These are phyloP conservation scores for Spheniscus mendiculus DNA, from an alignment of 2,113 vertebrate species.

Conservation along the genomic window DNA sequence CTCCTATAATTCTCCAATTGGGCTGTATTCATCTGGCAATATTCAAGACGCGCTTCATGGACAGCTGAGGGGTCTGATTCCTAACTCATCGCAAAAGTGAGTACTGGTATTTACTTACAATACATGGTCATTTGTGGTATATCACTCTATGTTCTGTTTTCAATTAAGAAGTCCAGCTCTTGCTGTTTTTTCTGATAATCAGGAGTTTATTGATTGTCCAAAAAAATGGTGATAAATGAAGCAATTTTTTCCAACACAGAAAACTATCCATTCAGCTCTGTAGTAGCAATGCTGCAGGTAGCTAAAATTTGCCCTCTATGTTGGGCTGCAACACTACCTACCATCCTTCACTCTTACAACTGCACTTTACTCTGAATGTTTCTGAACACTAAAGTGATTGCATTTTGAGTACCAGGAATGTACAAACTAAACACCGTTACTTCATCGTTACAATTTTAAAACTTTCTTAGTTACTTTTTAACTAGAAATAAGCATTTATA, in stretches of 20 bases:
- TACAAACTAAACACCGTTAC: background rate
- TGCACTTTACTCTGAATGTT: background rate
- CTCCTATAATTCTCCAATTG: constrained; percentile 97
- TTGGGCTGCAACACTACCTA: background rate
- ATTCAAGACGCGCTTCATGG: constrained; percentile 95
- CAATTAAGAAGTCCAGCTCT: constrained; percentile 75
- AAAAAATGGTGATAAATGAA: background rate
- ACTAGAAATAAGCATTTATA: background rate
- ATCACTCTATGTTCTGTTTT: background rate
- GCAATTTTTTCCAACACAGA: background rate
- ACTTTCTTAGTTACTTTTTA: background rate
- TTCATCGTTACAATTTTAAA: background rate
- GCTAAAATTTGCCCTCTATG: background rate
- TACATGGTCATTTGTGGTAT: background rate
- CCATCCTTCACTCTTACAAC: background rate
- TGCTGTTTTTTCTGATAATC: constrained; percentile 54
- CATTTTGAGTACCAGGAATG: background rate
- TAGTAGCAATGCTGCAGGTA: background rate
- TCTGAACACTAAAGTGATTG: background rate
- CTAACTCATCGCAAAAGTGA: constrained; percentile 84
- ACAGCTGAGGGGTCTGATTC: constrained; percentile 90
- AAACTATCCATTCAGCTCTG: background rate
- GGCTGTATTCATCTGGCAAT: constrained; percentile 96
- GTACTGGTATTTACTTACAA: constrained; percentile 50
- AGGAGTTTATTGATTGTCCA: background rate